A percentile compares a stretch with the other conserved stretches of the same genome.
Evolutionary conservation across 37 sponge, comb jelly and placozoan species (phyloP).

Genomic region (Aphrocallistes beatrix): DNA sequence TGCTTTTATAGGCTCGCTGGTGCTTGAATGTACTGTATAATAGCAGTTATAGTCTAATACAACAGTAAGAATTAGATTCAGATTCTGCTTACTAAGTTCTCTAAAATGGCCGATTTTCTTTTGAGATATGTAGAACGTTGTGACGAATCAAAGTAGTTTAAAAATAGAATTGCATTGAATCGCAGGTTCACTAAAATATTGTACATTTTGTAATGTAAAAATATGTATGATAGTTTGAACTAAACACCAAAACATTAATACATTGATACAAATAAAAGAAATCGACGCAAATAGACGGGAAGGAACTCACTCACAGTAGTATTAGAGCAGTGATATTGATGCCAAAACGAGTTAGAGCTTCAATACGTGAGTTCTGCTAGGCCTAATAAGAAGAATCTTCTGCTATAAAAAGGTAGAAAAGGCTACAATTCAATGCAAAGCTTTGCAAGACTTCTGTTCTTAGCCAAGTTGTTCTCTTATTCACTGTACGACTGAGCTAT

Average conservation of each 20-base stretch:
- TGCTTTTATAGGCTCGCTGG: neutral
- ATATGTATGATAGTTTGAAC: neutral
- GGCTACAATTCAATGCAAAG: neutral
- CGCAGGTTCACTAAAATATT: neutral
- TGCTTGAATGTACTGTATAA: no score
- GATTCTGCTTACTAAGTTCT: constrained; percentile 4
- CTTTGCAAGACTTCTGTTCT: neutral
- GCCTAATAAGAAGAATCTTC: neutral
- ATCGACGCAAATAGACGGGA: neutral
- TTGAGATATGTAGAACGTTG: no score
- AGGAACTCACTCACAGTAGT: neutral
- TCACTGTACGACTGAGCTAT: neutral
- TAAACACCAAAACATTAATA: neutral
- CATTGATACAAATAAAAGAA: neutral
- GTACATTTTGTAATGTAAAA: neutral
- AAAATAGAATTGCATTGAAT: neutral
- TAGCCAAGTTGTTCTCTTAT: neutral
- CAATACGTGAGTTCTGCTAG: neutral
- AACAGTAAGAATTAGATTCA: neutral
- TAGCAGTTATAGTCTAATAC: no score
- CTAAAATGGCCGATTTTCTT: no score
- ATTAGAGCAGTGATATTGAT: neutral
- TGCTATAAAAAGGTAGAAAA: neutral
- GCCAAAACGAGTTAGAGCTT: no score
- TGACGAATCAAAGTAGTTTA: neutral